Evolutionary conservation across 2,113 vertebrate species (phyloP).

Genomic region (Addax nasomaculatus): DNA sequence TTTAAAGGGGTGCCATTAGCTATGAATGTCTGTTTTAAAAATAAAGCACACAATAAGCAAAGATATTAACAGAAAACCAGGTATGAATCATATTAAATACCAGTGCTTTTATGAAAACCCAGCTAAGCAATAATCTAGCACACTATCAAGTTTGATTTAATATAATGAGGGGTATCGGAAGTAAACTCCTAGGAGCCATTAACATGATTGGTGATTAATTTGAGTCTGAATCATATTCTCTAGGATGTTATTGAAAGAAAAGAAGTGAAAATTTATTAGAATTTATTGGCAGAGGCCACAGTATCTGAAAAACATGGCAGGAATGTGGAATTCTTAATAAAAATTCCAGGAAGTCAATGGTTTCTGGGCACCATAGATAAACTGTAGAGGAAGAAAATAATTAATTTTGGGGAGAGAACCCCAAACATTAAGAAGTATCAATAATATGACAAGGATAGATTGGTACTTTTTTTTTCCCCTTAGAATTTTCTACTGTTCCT

Average conservation of each 20-base stretch:
- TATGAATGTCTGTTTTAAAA: constrained; percentile 54
- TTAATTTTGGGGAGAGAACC: neutral
- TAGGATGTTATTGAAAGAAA: constrained; percentile 67
- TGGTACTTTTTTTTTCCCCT: neutral
- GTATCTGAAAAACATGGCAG: constrained; percentile 63
- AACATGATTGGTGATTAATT: constrained; percentile 73
- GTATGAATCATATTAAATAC: constrained; percentile 72
- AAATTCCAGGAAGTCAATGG: constrained; percentile 68
- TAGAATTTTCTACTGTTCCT: neutral
- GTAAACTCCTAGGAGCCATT: constrained; percentile 74
- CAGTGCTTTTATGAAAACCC: constrained; percentile 68
- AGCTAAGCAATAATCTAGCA: constrained; percentile 56
- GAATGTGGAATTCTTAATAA: constrained; percentile 70
- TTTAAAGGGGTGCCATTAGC: constrained; percentile 53
- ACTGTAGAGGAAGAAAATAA: constrained; percentile 54
- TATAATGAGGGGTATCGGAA: constrained; percentile 69
- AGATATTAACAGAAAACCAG: constrained; percentile 63
- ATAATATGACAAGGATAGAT: neutral
- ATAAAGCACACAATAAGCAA: constrained; percentile 63
- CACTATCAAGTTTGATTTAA: constrained; percentile 71
- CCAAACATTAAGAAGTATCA: constrained; percentile 31
- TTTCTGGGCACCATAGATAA: constrained; percentile 67
- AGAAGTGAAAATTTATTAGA: constrained; percentile 71
- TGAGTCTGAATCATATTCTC: constrained; percentile 69
- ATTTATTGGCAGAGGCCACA: constrained; percentile 64